phyloP scores from a whole-genome alignment of 1,140 invertebrate genomes.

The Drosophila mojavensis region DNA sequence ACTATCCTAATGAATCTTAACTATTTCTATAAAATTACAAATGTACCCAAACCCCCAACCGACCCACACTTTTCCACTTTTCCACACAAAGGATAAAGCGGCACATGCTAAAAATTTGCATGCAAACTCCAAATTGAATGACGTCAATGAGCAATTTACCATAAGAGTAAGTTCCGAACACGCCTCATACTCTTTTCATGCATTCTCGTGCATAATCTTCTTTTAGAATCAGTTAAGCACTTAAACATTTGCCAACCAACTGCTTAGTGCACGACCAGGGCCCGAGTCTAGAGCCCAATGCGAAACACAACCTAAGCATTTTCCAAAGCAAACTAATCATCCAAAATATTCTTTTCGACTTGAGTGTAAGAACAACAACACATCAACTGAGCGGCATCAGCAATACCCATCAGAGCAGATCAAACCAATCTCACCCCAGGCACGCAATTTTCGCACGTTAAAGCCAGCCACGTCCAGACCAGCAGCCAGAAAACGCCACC shows the following conservation, averaged over 20 bases:
- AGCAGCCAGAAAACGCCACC: constrained; percentile 24
- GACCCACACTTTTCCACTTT: neutral
- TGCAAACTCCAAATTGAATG: constrained; percentile 58
- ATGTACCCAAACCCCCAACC: neutral
- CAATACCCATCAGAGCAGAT: constrained; percentile 45
- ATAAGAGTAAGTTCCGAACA: constrained; percentile 65
- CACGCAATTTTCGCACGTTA: constrained; percentile 35
- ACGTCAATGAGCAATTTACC: constrained; percentile 60
- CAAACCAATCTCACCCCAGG: constrained; percentile 39
- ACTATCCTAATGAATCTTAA: constrained; percentile 2
- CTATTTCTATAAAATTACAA: neutral
- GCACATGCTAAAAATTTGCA: constrained; percentile 40
- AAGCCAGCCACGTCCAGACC: constrained; percentile 23
- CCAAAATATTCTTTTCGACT: constrained; percentile 23
- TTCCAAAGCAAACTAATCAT: constrained; percentile 47
- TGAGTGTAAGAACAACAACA: constrained; percentile 12
- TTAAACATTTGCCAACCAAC: constrained; percentile 47
- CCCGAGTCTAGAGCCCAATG: constrained; percentile 5
- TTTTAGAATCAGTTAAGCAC: constrained; percentile 39
- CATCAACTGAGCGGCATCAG: constrained; percentile 22
- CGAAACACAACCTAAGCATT: constrained; percentile 13
- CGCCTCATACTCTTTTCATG: constrained; percentile 22
- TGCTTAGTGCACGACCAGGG: constrained; percentile 5
- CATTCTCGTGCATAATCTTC: constrained; percentile 41
- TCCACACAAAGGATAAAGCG: constrained; percentile 54